Evolutionary conservation across 2,888 invertebrate species (phyloP), one percentile per base, ranked within the genome.

Genomic region (Orthosia incerta): DNA sequence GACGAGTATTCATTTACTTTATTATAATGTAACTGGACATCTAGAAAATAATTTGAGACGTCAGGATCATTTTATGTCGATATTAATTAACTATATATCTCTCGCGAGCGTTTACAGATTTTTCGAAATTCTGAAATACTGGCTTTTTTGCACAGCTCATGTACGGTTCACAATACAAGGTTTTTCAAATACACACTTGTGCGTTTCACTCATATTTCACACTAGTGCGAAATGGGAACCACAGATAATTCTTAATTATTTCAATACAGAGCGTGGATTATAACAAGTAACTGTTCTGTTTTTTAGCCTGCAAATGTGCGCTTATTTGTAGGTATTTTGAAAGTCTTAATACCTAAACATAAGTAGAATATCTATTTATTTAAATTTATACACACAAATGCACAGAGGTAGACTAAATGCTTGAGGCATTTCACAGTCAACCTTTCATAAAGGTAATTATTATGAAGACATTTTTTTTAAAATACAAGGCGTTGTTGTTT

Each of bases 1-100:
- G 50, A 57, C 15, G 50, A 48, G 59, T 82, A 71, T 74, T 76
- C 18, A 31, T 71, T 79, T 73, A 76, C 65, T 50, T 63, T 63
- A 53, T 66, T 63, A 53, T 66, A 39, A 69, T 60, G 31, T 39
- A 31, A 23, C 4, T 64, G 48, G 48, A 57, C 3, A 55, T 2
- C 12, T 57, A 16, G 26, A 20, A 13, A 66, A 31, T 48, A 55
- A 48, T 61, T 26, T n/a, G 56, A 48, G 31, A 20, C 56, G 50
- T 64, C 55, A 18, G 45, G 16, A 53, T 56, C 26, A 66, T 48
- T 76, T 50, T 18, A 46, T 71, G 57, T 80, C 13, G 39, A 48
- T 62, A 62, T 66, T 26, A 26, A 73, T 55, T 60, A 26, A 23
- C 5, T 50, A 18, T 23, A 15, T 59, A 59, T 23, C 3, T 26